Base-by-base conservation (phyloP, 2,888 invertebrate genomes). In the Antitype chi region DNA sequence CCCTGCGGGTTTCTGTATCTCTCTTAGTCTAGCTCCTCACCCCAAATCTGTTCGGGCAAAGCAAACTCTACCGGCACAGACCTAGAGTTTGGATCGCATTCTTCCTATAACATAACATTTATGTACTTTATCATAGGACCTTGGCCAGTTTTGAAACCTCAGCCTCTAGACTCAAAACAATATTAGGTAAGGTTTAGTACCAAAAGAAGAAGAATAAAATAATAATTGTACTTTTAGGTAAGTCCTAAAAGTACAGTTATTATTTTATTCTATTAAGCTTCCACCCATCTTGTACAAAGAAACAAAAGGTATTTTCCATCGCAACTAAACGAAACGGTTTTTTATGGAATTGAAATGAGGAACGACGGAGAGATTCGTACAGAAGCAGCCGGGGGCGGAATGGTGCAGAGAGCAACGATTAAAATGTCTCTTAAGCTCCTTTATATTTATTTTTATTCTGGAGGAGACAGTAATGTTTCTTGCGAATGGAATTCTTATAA, bases 281-380 rank as follows among this genome's bases (percentile, higher is more conserved):
- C 7, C 60, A n/a, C n/a, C 15, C 32, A 63, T 70, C 70, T 53
- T 8, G 1, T 38, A 62, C 43, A 55, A 74, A 75, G 60, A 67
- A 43, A 81, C 64, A 74, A 78, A 68, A 70, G 47, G 28, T 72
- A 23, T 68, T 75, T 67, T 78, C 68, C 23, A 43, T 53, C 38
- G 25, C 47, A 69, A 74, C n/a, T n/a, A 74, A 74, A 60, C 15
- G 20, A 68, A 80, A 70, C 38, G 17, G 28, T 80, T 85, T 70
- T 70, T 80, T 79, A 78, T 75, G 38, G 77, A 86, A 86, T 85
- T 86, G 85, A 80, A 86, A 86, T 85, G 83, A 81, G 74, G 67
- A 63, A 78, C 59, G 59, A 32, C 20, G 66, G 59, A 67, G 59
- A 32, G 63, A 67, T 71, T 82, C 63, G 15, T n/a, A 55, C 28